phyloP scores from a whole-genome alignment of 1,140 invertebrate genomes.

The Danaus melanippus region DNA sequence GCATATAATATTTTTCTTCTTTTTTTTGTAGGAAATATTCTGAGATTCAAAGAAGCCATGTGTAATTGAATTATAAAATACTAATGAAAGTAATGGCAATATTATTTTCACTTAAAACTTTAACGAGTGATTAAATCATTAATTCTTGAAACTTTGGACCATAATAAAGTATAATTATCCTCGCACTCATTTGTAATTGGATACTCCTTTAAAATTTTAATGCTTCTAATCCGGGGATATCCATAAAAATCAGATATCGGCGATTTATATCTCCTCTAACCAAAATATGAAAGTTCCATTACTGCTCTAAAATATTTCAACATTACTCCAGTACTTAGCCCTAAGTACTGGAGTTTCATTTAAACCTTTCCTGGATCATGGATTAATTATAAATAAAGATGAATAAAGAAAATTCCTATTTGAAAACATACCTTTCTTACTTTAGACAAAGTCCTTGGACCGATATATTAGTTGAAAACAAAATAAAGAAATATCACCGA shows the following conservation, averaged over 20 bases:
- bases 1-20: too few species aligned
- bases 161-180: background rate
- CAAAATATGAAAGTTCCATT: constrained; percentile 26
- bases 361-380: too few species aligned
- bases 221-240: constrained; percentile 2
- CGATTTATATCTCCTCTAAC: constrained; percentile 19
- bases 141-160: too few species aligned
- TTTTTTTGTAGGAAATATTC: too few species aligned
- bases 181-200: background rate
- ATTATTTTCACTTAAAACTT: too few species aligned
- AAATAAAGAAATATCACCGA: constrained; percentile 15
- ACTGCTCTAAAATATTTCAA: constrained; percentile 19
- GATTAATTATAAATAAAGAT: too few species aligned
- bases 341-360: too few species aligned
- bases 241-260: constrained; percentile 6
- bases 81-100: too few species aligned
- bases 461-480: constrained; percentile 13
- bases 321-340: constrained; percentile 7
- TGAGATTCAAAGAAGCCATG: too few species aligned
- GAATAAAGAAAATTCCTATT: background rate
- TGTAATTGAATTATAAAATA: too few species aligned
- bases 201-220: background rate
- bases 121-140: too few species aligned
- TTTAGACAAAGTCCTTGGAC: constrained; percentile 3
- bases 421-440: constrained; percentile 5